Conservation (phyloP, 2,888 invertebrate genomes). For the Marasmarcha lunaedactyla region DNA sequence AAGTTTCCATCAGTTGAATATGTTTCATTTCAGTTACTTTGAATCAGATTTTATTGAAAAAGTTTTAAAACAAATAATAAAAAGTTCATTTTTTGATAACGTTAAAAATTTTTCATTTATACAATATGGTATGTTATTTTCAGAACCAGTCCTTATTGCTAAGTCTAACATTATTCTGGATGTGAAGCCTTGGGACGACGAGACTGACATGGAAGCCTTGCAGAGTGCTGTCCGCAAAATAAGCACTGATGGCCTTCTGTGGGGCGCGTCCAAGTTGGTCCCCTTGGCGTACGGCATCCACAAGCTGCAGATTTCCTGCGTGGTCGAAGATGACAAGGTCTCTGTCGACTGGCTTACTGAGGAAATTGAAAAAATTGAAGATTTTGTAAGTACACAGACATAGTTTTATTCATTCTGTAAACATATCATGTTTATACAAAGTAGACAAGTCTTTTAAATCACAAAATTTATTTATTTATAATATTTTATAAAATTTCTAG, state of each 20-base stretch:
- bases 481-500: neutral
- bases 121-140: constrained; percentile 19
- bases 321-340: constrained; percentile 97
- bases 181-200: constrained; percentile 94
- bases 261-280: constrained; percentile 94
- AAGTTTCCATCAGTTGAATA: too few species aligned
- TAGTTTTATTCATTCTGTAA: too few species aligned
- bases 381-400: constrained; percentile 77
- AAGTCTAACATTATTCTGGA: constrained; percentile 95
- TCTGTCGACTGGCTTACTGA: constrained; percentile 90
- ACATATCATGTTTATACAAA: too few species aligned
- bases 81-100: too few species aligned
- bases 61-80: too few species aligned
- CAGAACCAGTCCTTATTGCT: constrained; percentile 88
- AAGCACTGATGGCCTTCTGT: constrained; percentile 85
- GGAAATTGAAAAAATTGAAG: constrained; percentile 85
- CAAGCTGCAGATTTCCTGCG: constrained; percentile 91
- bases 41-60: too few species aligned
- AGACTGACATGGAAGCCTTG: constrained; percentile 90
- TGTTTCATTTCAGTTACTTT: too few species aligned
- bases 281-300: constrained; percentile 93
- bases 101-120: too few species aligned
- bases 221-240: constrained; percentile 85
- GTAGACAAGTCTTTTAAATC: too few species aligned
- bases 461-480: neutral